Conservation (phyloP, 2,888 invertebrate species). For the Agrotis ipsilon region DNA sequence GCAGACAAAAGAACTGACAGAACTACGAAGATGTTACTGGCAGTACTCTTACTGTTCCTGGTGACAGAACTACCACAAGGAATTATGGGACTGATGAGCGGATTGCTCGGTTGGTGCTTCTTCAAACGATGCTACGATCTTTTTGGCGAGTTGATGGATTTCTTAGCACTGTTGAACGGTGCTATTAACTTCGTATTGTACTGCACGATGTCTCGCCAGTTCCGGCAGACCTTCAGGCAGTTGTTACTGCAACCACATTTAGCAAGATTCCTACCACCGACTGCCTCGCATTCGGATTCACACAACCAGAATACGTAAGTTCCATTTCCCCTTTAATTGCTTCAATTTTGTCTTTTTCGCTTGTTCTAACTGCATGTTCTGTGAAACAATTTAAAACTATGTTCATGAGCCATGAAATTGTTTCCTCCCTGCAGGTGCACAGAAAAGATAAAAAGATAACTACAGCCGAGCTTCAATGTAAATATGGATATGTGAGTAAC, state of each 20-base stretch:
- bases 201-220: slow-evolving; percentile 98
- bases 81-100: slow-evolving; percentile 93
- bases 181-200: slow-evolving; percentile 98
- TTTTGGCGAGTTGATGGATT: slow-evolving; percentile 97
- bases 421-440: slow-evolving; percentile 84
- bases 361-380: slow-evolving; percentile 51
- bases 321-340: slow-evolving; percentile 56
- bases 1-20: slow-evolving; percentile 95
- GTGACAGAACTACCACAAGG: slow-evolving; percentile 97
- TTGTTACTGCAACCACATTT: slow-evolving; percentile 93
- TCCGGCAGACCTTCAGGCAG: slow-evolving; percentile 95
- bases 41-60: slow-evolving; percentile 96
- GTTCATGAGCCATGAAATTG: slow-evolving; percentile 70
- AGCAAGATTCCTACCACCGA: slow-evolving; percentile 91
- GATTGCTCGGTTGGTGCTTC: slow-evolving; percentile 93
- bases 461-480: slow-evolving; percentile 75
- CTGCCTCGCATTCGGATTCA: slow-evolving; percentile 92
- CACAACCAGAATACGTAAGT: slow-evolving; percentile 93
- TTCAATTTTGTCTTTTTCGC: slow-evolving; percentile 10
- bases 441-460: slow-evolving; percentile 87
- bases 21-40: slow-evolving; percentile 97
- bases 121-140: slow-evolving; percentile 95
- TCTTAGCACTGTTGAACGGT: slow-evolving; percentile 97
- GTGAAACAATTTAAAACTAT: slow-evolving; percentile 52
- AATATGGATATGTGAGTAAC: slow-evolving; percentile 80